Conservation (phyloP, 1,140 invertebrate genomes). For the Solen grandis region DNA sequence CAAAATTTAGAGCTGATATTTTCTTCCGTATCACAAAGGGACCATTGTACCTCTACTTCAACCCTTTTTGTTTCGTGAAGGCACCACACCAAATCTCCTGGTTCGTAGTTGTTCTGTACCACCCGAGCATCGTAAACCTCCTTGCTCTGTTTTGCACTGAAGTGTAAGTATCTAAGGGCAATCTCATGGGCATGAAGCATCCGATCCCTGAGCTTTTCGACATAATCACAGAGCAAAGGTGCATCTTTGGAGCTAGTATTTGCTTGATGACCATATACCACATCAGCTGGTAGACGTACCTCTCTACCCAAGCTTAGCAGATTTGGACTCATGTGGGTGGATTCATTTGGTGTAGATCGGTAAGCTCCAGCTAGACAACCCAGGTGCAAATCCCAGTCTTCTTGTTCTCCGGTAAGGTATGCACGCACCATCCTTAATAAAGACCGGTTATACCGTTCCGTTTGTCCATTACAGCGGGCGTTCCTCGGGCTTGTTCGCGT, state of each 20-base stretch:
- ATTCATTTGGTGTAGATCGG: slow-evolving; percentile 20
- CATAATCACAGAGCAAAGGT: not conserved
- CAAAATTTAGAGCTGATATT: slow-evolving; percentile 6
- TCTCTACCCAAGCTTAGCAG: slow-evolving; percentile 21
- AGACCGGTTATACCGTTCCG: slow-evolving; percentile 15
- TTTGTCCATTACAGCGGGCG: slow-evolving; percentile 32
- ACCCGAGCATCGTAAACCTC: not conserved
- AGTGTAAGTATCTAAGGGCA: slow-evolving; percentile 3
- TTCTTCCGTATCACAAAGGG: slow-evolving; percentile 1
- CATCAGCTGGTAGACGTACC: slow-evolving; percentile 7
- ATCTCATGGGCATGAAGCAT: slow-evolving; percentile 12
- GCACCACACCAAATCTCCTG: slow-evolving; percentile 17
- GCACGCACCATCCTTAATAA: slow-evolving; percentile 26
- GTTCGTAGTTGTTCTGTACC: not conserved
- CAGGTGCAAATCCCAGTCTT: slow-evolving; percentile 24
- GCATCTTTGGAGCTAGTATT: not conserved
- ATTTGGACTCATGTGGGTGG: slow-evolving; percentile 8
- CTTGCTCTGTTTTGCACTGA: slow-evolving; percentile 6
- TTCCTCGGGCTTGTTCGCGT: too few species aligned
- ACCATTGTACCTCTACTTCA: not conserved
- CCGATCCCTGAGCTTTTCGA: not conserved
- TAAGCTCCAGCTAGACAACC: slow-evolving; percentile 33
- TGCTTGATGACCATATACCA: too few species aligned
- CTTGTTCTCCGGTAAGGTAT: slow-evolving; percentile 13
- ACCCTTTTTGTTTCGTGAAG: too few species aligned